phyloP scores from a whole-genome alignment of 2,113 vertebrate genomes.

The Hoplias malabaricus region DNA sequence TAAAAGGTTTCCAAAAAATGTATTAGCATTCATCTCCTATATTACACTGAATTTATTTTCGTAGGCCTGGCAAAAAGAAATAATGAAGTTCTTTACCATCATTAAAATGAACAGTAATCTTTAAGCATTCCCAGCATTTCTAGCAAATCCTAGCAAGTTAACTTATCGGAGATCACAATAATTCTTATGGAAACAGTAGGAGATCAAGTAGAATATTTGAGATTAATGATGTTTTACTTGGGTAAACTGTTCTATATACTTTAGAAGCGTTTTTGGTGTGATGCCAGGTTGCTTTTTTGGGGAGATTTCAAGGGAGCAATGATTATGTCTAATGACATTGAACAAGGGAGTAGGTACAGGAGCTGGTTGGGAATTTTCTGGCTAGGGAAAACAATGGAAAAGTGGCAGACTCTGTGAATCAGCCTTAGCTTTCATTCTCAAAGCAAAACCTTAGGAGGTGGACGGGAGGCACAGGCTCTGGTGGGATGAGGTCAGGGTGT shows the following conservation, averaged over 20 bases:
- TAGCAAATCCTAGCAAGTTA: background rate
- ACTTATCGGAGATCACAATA: background rate
- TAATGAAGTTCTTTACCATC: background rate
- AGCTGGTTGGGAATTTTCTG: constrained; percentile 28
- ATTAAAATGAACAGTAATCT: background rate
- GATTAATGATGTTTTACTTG: background rate
- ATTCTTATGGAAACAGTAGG: background rate
- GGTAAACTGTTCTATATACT: constrained; percentile 1
- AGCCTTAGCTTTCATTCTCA: constrained; percentile 57
- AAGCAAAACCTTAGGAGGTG: constrained; percentile 42
- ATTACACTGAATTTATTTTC: too few species aligned
- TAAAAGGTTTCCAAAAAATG: too few species aligned
- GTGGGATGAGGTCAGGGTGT: constrained; percentile 16
- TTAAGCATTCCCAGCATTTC: background rate
- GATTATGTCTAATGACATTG: background rate
- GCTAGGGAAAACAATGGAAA: constrained; percentile 34
- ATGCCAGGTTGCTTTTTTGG: background rate
- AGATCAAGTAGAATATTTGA: background rate
- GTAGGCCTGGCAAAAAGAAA: background rate
- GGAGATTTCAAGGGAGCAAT: background rate
- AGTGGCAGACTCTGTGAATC: constrained; percentile 56
- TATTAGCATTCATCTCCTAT: too few species aligned
- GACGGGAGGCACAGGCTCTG: constrained; percentile 35
- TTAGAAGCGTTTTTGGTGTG: background rate
- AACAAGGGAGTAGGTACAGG: background rate